A percentile compares a stretch with the other conserved stretches of the same genome.
Conservation (phyloP, 2,113 vertebrate species). For the Rhinopithecus roxellana region DNA sequence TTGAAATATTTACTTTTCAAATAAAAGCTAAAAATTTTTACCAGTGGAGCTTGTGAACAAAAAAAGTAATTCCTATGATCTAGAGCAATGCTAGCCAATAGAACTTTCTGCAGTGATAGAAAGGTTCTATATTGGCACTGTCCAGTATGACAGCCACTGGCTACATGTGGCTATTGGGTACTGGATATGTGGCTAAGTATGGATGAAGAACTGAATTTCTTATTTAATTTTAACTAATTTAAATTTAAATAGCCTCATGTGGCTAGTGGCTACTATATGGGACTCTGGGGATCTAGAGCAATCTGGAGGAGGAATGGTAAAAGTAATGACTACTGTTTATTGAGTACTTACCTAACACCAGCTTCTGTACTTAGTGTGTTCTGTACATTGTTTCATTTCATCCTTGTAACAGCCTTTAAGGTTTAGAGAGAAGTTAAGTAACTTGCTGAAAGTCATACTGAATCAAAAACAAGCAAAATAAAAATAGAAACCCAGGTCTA, state of each 20-base stretch:
- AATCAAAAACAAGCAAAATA: constrained; percentile 3
- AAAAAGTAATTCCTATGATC: background rate
- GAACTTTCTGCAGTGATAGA: background rate
- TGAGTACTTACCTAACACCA: background rate
- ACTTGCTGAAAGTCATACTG: background rate
- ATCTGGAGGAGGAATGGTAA: background rate
- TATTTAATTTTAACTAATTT: background rate
- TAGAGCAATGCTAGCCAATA: background rate
- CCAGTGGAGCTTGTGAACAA: background rate
- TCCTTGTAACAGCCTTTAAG: background rate
- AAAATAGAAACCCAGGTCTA: background rate
- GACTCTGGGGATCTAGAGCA: background rate
- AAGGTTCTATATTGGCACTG: background rate
- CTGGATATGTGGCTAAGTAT: background rate
- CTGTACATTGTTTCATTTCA: background rate
- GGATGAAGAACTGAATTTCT: background rate
- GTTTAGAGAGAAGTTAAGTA: background rate
- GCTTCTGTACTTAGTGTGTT: background rate
- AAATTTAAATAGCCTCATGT: background rate
- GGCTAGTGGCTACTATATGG: background rate
- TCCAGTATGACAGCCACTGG: background rate
- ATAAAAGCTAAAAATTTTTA: constrained; percentile 1
- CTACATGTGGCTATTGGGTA: background rate
- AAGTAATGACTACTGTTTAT: background rate
- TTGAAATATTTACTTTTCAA: constrained; percentile 42